These are phyloP conservation scores for Papilio gigon DNA, from an alignment of 2,888 invertebrate species.

Conservation along the genomic window DNA sequence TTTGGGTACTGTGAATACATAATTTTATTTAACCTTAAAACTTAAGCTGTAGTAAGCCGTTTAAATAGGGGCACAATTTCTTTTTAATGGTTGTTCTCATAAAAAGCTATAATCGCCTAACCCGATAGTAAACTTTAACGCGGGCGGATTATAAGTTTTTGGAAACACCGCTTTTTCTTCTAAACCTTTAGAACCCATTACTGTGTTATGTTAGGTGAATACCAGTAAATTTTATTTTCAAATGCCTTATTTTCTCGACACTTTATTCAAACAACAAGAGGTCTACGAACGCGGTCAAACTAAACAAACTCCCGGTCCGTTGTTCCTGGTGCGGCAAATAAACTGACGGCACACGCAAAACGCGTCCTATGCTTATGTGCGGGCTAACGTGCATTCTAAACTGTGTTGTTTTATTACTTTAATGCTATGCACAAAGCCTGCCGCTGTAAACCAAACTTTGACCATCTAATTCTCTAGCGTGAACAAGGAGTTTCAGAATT, in stretches of 20 bases:
- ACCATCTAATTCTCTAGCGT: neutral
- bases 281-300: slow-evolving; percentile 4
- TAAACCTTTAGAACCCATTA: neutral
- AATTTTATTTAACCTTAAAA: neutral
- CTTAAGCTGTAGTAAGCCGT: neutral
- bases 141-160: too few relatives aligned
- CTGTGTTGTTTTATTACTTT: slow-evolving; percentile 27
- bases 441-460: neutral
- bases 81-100: neutral
- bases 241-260: neutral
- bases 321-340: slow-evolving; percentile 26
- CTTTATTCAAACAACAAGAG: neutral
- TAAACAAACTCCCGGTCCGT: neutral
- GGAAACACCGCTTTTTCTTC: too few relatives aligned
- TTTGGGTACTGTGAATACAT: slow-evolving; percentile 17
- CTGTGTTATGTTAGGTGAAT: neutral
- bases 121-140: too few relatives aligned
- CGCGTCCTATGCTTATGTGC: slow-evolving; percentile 34
- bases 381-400: slow-evolving; percentile 31
- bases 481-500: neutral
- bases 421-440: slow-evolving; percentile 8
- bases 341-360: slow-evolving; percentile 31
- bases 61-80: neutral
- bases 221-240: slow-evolving; percentile 5
- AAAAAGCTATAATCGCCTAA: too few relatives aligned